Evolutionary conservation across 2,113 vertebrate species (phyloP).

Genomic region (Dipodomys spectabilis): DNA sequence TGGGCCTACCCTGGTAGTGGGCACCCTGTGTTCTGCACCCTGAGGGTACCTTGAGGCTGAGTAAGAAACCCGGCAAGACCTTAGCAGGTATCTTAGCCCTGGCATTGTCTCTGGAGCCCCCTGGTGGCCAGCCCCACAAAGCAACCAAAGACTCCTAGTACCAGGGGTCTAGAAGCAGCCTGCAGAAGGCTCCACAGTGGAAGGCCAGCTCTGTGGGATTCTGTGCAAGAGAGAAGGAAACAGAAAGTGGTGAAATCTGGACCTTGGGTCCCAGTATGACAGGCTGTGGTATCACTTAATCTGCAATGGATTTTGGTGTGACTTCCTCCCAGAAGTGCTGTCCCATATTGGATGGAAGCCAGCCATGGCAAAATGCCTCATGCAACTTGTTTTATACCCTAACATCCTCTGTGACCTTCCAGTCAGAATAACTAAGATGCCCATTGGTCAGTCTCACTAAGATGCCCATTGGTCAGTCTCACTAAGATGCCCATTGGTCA

Average conservation of each 20-base stretch:
- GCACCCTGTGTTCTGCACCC: rapidly evolving
- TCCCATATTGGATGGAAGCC: rapidly evolving
- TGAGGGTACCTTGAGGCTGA: not conserved
- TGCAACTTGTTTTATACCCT: not conserved
- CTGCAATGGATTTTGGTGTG: not conserved
- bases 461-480: no score
- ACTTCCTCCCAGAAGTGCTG: not conserved
- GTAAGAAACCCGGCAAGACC: not conserved
- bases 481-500: no score
- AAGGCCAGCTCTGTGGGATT: not conserved
- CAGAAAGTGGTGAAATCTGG: rapidly evolving
- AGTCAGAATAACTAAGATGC: not conserved
- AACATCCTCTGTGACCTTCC: not conserved
- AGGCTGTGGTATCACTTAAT: no score
- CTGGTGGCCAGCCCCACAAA: rapidly evolving
- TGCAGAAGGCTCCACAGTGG: no score
- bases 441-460: no score
- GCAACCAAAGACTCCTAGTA: not conserved
- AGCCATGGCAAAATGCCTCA: not conserved
- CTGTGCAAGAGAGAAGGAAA: not conserved
- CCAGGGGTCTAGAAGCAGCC: not conserved
- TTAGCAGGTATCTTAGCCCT: not conserved
- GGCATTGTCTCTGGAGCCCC: rapidly evolving
- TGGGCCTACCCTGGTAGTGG: not conserved
- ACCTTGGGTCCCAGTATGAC: rapidly evolving